Base-by-base conservation (phyloP, 2,113 vertebrate species). In the Cyprinodon variegatus region DNA sequence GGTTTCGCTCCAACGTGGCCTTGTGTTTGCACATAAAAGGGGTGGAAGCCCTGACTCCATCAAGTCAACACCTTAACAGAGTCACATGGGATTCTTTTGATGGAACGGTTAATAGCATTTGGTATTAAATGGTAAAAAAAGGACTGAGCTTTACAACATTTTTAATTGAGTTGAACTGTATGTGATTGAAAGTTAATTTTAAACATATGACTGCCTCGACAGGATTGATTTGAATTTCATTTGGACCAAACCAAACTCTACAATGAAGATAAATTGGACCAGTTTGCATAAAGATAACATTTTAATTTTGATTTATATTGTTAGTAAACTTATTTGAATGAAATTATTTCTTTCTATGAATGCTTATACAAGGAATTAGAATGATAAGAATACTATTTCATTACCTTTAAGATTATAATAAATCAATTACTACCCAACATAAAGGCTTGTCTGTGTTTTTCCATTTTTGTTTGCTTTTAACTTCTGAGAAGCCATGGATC, bases 401-500 rank as follows among this genome's bases (percentile, higher is more conserved):
- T 7, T 20, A 57, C 50, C 1, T 20, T 20, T 20, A 14, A 57
- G n/a, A 20, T 9, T 8, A 15, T 5, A 15, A 53, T 17, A 4
- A 53, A 53, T 20, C 50, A 57, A 57, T n/a, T 9, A n/a, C 50
- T 57, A 20, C 17, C 17, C 17, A 57, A 7, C 50, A 57, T 6
- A 57, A 20, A n/a, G 3, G n/a, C 6, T 7, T 50, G 29, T 1
- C 20, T 36, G 5, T 50, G 1, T 62, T 37, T 4, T 3, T 38
- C 5, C 43, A 67, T 10, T 7, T 39, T 14, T 15, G 63, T 9
- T 15, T n/a, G 29, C 6, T 2, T 8, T 63, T 61, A 74, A 37
- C 45, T 93, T 57, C 17, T n/a, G 17, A 57, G 17, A 57, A 20
- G 17, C 50, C 50, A 57, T 57, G 17, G 17, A 57, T 20, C 15